phyloP scores from a whole-genome alignment of 1,140 invertebrate species.

The Drosophila nebulosa region DNA sequence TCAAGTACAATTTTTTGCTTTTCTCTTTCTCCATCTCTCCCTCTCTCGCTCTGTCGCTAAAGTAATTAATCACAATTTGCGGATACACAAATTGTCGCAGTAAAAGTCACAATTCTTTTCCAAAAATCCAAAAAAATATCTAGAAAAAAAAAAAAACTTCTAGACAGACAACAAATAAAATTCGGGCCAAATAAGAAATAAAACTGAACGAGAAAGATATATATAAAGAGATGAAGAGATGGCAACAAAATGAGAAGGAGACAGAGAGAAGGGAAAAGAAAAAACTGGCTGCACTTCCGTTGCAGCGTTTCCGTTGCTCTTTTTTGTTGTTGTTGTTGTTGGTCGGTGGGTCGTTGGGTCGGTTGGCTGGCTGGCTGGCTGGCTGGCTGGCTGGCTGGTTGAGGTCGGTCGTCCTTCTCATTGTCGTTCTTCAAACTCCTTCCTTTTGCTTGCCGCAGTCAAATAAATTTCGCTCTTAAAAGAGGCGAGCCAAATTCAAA shows the following conservation, averaged over 20 bases:
- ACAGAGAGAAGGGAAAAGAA: neutral
- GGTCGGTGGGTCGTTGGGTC: neutral
- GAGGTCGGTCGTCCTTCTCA: neutral
- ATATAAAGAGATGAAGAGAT: neutral
- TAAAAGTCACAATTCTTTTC: conserved; percentile 16
- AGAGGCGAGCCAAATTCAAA: conserved; percentile 49
- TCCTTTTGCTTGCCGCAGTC: conserved; percentile 61
- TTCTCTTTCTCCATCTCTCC: neutral
- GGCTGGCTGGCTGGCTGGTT: neutral
- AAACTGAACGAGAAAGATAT: conserved; percentile 1
- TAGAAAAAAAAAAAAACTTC: neutral
- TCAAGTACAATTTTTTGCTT: neutral
- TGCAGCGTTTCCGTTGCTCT: conserved; percentile 60
- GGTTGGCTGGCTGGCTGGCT: neutral
- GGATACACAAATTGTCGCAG: conserved; percentile 23
- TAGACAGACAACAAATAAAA: neutral
- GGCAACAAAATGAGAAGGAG: conserved; percentile 12
- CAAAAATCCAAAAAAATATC: neutral
- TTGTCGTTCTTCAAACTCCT: conserved; percentile 55
- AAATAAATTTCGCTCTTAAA: conserved; percentile 71
- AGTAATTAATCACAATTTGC: conserved; percentile 20
- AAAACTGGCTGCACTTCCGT: conserved; percentile 64
- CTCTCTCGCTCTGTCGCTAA: neutral
- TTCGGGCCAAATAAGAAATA: conserved; percentile 5
- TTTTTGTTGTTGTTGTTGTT: conserved; percentile 12